Evolutionary conservation across 2,888 invertebrate genomes (phyloP).

Genomic region (Zhengitettix transpicula): DNA sequence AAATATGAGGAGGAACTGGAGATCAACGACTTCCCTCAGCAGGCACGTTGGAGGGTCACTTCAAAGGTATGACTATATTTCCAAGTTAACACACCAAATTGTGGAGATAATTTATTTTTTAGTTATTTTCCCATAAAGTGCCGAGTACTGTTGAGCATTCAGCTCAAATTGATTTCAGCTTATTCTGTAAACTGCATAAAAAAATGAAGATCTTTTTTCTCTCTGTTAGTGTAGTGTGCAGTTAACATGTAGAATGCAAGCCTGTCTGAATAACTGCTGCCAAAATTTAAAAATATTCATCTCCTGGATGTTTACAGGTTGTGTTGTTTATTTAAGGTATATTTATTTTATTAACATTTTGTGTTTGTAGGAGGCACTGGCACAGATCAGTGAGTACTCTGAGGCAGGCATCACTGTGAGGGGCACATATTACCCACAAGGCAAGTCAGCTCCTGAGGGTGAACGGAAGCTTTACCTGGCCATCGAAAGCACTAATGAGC

Average conservation of each 20-base stretch:
- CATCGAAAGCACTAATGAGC: slow-evolving; percentile 95
- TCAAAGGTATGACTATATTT: slow-evolving; percentile 48
- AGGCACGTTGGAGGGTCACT: slow-evolving; percentile 94
- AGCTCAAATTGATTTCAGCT: too few relatives aligned
- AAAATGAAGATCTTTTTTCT: too few relatives aligned
- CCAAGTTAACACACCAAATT: background rate
- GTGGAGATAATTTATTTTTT: background rate
- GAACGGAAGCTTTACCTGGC: slow-evolving; percentile 93
- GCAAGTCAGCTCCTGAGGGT: slow-evolving; percentile 78
- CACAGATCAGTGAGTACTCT: slow-evolving; percentile 95
- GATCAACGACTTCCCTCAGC: slow-evolving; percentile 99
- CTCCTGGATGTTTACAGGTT: too few relatives aligned
- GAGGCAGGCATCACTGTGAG: slow-evolving; percentile 98
- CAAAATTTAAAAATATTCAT: too few relatives aligned
- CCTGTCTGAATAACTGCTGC: too few relatives aligned
- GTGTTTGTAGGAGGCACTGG: slow-evolving; percentile 67
- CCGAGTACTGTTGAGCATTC: background rate
- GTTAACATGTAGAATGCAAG: too few relatives aligned
- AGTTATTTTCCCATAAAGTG: background rate
- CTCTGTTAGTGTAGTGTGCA: too few relatives aligned
- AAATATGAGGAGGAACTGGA: slow-evolving; percentile 98
- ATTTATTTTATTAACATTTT: too few relatives aligned
- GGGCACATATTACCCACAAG: slow-evolving; percentile 82
- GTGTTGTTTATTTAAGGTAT: too few relatives aligned
- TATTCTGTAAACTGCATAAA: too few relatives aligned